Conservation (phyloP, 1,140 invertebrate genomes). For the Trinorchestia longiramus region DNA sequence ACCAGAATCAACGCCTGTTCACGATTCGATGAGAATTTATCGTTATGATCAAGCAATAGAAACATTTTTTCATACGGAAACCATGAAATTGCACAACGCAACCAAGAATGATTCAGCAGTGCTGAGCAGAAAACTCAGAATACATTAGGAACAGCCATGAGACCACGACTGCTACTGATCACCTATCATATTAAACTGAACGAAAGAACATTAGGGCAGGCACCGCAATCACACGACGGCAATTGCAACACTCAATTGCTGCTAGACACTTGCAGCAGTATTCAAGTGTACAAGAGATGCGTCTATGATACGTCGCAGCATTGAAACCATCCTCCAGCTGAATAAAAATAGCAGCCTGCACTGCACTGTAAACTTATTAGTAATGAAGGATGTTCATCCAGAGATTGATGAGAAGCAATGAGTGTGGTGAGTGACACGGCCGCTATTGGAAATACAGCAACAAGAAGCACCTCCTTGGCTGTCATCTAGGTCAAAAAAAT, state of each 20-base stretch:
- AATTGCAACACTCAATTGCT: not conserved
- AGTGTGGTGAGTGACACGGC: not conserved
- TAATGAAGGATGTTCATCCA: not conserved
- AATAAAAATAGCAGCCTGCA: not conserved
- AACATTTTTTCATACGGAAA: not conserved
- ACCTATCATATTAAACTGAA: slow-evolving; percentile 35
- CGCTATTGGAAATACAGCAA: not conserved
- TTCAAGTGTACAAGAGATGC: not conserved
- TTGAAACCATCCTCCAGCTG: not conserved
- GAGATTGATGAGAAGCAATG: not conserved
- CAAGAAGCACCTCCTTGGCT: not conserved
- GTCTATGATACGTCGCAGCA: not conserved
- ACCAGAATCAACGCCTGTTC: not conserved
- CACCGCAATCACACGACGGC: not conserved
- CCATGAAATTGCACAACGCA: not conserved
- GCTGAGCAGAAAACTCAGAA: not conserved
- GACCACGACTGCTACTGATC: not conserved
- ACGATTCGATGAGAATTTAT: not conserved
- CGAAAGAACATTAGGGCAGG: not conserved
- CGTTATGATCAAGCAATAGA: not conserved
- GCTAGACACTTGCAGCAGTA: not conserved
- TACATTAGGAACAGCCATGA: not conserved
- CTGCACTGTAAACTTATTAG: not conserved
- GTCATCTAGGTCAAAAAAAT: not conserved
- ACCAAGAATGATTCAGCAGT: not conserved